A percentile compares a stretch with the other conserved stretches of the same genome.
These are phyloP conservation scores for Spondyliosoma cantharus DNA, from an alignment of 2,797 vertebrate genomes.

Conservation along the genomic window DNA sequence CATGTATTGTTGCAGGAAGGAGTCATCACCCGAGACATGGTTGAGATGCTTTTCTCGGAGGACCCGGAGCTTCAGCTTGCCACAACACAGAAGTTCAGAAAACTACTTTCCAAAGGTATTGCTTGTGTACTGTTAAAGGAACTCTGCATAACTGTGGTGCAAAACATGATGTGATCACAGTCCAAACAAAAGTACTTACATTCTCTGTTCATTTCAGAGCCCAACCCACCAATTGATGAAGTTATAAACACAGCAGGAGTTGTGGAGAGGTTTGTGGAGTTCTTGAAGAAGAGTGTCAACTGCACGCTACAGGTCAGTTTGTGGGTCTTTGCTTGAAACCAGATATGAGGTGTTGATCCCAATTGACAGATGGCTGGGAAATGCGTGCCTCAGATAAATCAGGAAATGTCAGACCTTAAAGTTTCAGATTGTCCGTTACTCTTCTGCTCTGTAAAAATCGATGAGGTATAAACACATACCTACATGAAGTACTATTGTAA, in stretches of 20 bases:
- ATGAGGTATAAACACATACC: background rate
- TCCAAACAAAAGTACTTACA: background rate
- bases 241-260: slow-evolving; percentile 96
- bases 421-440: background rate
- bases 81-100: slow-evolving; percentile 98
- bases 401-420: too few relatives aligned
- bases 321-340: background rate
- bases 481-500: background rate
- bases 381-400: background rate
- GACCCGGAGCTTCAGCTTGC: slow-evolving; percentile 94
- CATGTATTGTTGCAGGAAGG: slow-evolving; percentile 87
- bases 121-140: background rate
- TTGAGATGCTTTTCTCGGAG: slow-evolving; percentile 98
- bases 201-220: slow-evolving; percentile 85
- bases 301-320: slow-evolving; percentile 94
- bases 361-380: background rate
- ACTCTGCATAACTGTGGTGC: background rate
- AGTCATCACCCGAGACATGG: slow-evolving; percentile 97
- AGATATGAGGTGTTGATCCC: background rate
- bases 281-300: slow-evolving; percentile 94
- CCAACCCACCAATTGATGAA: slow-evolving; percentile 98
- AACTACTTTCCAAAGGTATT: slow-evolving; percentile 97
- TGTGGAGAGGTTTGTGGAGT: slow-evolving; percentile 97
- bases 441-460: background rate
- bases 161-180: background rate